Evolutionary conservation across 2,888 invertebrate genomes (phyloP).

Genomic region (Diarsia mendica): DNA sequence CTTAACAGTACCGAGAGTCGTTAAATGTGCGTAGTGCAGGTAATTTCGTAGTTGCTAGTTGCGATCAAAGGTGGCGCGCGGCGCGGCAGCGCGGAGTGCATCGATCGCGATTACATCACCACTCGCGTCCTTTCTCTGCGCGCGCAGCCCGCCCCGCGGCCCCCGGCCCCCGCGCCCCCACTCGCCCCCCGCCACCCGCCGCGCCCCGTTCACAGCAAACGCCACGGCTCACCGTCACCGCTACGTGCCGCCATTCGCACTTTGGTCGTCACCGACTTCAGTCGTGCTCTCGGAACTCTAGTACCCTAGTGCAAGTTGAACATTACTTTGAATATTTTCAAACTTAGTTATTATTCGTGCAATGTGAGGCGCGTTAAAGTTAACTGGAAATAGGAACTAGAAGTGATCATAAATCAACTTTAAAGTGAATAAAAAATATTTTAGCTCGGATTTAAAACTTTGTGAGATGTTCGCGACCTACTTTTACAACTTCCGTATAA

Average conservation of each 20-base stretch:
- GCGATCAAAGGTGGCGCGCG: slow-evolving; percentile 64
- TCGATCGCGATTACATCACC: slow-evolving; percentile 90
- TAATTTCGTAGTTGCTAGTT: slow-evolving; percentile 41
- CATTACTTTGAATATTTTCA: slow-evolving; percentile 73
- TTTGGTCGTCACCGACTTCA: slow-evolving; percentile 79
- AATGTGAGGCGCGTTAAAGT: slow-evolving; percentile 60
- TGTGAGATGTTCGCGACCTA: slow-evolving; percentile 85
- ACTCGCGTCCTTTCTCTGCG: slow-evolving; percentile 89
- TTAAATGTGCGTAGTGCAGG: slow-evolving; percentile 40
- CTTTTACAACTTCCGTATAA: slow-evolving; percentile 84
- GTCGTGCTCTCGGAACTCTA: slow-evolving; percentile 76
- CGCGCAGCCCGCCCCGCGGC: slow-evolving; percentile 82
- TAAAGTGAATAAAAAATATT: slow-evolving; percentile 73
- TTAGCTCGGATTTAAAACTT: slow-evolving; percentile 63
- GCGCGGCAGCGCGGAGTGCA: slow-evolving; percentile 82
- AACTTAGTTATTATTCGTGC: slow-evolving; percentile 72
- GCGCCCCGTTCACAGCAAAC: slow-evolving; percentile 77
- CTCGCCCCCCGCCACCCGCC: slow-evolving; percentile 62
- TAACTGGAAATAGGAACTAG: slow-evolving; percentile 64
- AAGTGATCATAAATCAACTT: slow-evolving; percentile 73
- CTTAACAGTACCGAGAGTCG: slow-evolving; percentile 20
- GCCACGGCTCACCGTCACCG: slow-evolving; percentile 80
- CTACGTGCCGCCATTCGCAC: slow-evolving; percentile 86
- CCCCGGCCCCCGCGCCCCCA: slow-evolving; percentile 81
- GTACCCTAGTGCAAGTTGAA: slow-evolving; percentile 79